Percentiles rank a stretch among this genome's conserved stretches.
phyloP scores from a whole-genome alignment of 2,888 invertebrate genomes.

The Sympetrum striolatum region DNA sequence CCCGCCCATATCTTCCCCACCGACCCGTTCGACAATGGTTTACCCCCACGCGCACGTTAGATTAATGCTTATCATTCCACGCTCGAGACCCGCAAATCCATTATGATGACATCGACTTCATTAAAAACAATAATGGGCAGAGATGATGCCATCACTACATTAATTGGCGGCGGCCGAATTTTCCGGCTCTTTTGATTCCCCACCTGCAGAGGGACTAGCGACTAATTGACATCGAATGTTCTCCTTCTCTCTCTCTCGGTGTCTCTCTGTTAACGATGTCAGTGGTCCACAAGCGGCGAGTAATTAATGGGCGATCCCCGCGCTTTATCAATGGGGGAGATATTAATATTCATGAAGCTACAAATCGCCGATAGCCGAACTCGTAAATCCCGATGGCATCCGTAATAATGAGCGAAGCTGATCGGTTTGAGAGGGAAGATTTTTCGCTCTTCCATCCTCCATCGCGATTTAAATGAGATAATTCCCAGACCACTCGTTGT shows the following conservation, averaged over 20 bases:
- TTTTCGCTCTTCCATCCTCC: too few relatives aligned
- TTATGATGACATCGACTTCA: background rate
- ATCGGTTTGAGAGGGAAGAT: background rate
- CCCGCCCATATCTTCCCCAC: background rate
- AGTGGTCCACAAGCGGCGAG: background rate
- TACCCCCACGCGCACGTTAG: background rate
- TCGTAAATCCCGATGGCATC: background rate
- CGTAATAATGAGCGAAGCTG: background rate
- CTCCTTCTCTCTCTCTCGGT: background rate
- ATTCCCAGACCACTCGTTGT: too few relatives aligned
- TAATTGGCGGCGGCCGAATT: background rate
- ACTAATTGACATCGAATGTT: background rate
- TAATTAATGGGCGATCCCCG: background rate
- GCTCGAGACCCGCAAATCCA: background rate
- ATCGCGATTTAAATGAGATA: too few relatives aligned
- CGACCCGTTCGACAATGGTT: background rate
- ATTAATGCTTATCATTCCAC: background rate
- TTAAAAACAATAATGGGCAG: background rate
- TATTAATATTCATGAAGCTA: background rate
- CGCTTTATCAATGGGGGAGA: background rate
- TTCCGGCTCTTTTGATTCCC: background rate
- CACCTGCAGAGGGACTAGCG: background rate
- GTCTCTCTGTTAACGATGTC: background rate
- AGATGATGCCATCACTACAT: background rate
- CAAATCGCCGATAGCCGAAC: background rate